Base-by-base conservation (phyloP, 2,113 vertebrate genomes). In the Clinocottus analis region DNA sequence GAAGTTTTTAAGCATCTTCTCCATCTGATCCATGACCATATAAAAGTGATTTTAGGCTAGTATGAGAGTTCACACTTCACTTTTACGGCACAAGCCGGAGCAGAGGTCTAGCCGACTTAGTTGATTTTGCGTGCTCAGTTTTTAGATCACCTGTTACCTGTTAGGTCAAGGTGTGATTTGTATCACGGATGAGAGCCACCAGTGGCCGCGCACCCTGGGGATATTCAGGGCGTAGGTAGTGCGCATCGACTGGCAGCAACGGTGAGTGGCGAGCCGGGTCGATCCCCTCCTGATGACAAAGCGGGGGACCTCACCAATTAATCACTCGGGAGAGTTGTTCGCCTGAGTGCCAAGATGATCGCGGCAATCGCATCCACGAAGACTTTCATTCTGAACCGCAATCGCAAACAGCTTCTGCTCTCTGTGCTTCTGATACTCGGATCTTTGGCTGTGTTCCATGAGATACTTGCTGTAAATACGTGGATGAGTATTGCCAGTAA, bases 371-470 rank as follows among this genome's bases (percentile, higher is more conserved):
- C 3, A 17, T 88, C 93, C 3, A 1, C 91, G 58, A 94, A 92
- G 77, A 95, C 92, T 72, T 80, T 95, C 71, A 82, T 91, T 59
- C 90, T 92, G 11, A 91, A 90, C 59, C 91, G 92, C 13, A 91
- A 90, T 16, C 59, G 72, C 10, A 93, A 60, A 71, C 82, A 69
- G 58, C 14, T 95, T 3, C 39, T 94, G 7, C 66, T 91, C 21
- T 85, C 61, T 94, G 69, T 74, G 92, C 23, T 55, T 14, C 53
- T 55, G 53, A 27, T 13, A 60, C 13, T 86, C 33, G 91, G 75
- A 41, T 53, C 78, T 1, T 16, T 91, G 33, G 86, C 91, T 10
- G 87, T 89, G 2, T 95, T 94, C 84, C 75, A 94, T 25, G 87
- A 93, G 79, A 89, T 91, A 23, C 68, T 85, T 0, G 79, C 88